These are phyloP conservation scores for Peromyscus maniculatus DNA, from an alignment of 2,113 vertebrate genomes.

Conservation along the genomic window DNA sequence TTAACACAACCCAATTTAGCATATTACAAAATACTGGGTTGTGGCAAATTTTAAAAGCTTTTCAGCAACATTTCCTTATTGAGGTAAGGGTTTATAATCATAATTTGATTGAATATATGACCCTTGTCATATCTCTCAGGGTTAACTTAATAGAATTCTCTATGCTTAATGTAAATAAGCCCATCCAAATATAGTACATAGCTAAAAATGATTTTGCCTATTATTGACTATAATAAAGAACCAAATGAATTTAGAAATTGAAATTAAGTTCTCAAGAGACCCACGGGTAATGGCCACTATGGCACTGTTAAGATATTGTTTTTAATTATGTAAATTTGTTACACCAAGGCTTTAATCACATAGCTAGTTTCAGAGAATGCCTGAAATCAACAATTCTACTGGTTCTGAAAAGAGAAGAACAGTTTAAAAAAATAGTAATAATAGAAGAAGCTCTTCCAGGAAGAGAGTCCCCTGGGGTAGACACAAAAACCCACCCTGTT, in stretches of 20 bases:
- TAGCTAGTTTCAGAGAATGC: conserved; percentile 55
- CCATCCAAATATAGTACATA: conserved; percentile 1
- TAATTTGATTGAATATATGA: conserved; percentile 69
- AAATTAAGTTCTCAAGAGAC: conserved; percentile 67
- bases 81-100: conserved; percentile 59
- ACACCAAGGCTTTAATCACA: conserved; percentile 26
- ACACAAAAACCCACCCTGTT: conserved; percentile 55
- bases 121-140: conserved; percentile 52
- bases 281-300: conserved; percentile 18
- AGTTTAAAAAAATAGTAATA: conserved; percentile 26
- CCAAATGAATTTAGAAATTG: conserved; percentile 62
- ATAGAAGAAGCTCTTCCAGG: conserved; percentile 57
- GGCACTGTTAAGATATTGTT: conserved; percentile 10
- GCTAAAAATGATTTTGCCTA: conserved; percentile 46
- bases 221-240: conserved; percentile 55
- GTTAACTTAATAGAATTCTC: conserved; percentile 69
- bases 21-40: conserved; percentile 58
- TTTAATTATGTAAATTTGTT: conserved; percentile 63
- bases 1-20: conserved; percentile 54
- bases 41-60: conserved; percentile 57
- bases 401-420: neutral
- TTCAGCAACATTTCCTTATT: conserved; percentile 53
- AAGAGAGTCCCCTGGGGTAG: conserved; percentile 39
- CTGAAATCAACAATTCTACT: conserved; percentile 49
- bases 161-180: conserved; percentile 62